phyloP scores from a whole-genome alignment of 2,797 vertebrate genomes.

The Platalea minor region DNA sequence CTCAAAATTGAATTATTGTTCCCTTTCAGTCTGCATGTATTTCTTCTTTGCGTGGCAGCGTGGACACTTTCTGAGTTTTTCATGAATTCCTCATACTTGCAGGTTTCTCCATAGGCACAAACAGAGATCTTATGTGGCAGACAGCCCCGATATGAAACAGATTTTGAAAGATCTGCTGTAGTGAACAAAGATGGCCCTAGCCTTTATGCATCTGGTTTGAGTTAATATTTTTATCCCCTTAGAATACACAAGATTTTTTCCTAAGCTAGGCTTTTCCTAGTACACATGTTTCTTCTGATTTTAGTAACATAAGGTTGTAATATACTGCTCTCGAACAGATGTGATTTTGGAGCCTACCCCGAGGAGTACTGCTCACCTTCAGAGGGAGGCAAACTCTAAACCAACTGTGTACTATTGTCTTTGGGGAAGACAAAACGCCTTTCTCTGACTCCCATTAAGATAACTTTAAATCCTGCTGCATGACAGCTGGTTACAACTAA shows the following conservation, averaged over 20 bases:
- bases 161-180: background rate
- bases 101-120: background rate
- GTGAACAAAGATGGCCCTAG: background rate
- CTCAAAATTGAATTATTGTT: background rate
- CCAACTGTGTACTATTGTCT: background rate
- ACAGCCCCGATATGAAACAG: background rate
- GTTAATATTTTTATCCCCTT: constrained; percentile 43
- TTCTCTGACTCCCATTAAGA: background rate
- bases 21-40: background rate
- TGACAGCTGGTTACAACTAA: background rate
- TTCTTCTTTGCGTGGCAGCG: background rate
- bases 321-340: background rate
- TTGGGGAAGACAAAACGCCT: background rate
- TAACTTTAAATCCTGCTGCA: background rate
- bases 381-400: background rate
- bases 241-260: background rate
- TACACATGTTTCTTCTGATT: constrained; percentile 32
- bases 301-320: constrained; percentile 13
- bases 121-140: background rate
- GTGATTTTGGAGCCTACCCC: background rate
- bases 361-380: background rate
- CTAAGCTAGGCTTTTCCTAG: constrained; percentile 24
- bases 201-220: constrained; percentile 8
- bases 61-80: background rate
- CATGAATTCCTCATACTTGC: background rate